These are phyloP conservation scores for Stegana nigrithorax DNA, from an alignment of 2,888 invertebrate genomes.

Conservation along the genomic window DNA sequence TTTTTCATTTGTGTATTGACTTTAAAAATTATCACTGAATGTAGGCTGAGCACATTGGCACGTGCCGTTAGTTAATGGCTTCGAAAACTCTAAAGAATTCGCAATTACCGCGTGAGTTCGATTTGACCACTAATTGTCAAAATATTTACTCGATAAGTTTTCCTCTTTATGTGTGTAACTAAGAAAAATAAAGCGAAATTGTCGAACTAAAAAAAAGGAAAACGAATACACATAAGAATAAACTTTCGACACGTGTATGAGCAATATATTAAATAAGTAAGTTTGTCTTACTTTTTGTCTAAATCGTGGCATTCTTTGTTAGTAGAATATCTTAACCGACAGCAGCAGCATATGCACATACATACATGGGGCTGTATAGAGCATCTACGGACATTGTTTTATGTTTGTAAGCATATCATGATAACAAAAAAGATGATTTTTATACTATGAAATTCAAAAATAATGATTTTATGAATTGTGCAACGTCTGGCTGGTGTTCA, in stretches of 20 bases:
- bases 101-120: slow-evolving; percentile 54
- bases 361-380: too few relatives aligned
- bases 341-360: too few relatives aligned
- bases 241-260: slow-evolving; percentile 16
- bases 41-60: slow-evolving; percentile 37
- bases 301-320: too few relatives aligned
- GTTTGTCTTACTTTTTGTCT: neutral
- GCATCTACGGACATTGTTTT: too few relatives aligned
- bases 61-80: slow-evolving; percentile 38
- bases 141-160: slow-evolving; percentile 52
- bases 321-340: too few relatives aligned
- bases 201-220: neutral
- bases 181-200: neutral
- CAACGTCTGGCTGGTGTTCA: too few relatives aligned
- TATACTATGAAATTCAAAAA: too few relatives aligned
- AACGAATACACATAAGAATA: neutral
- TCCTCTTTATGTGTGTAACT: neutral
- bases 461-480: too few relatives aligned
- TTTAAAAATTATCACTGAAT: slow-evolving; percentile 9
- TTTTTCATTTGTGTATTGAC: slow-evolving; percentile 15
- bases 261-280: slow-evolving; percentile 5
- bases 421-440: too few relatives aligned
- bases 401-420: too few relatives aligned
- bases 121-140: slow-evolving; percentile 63
- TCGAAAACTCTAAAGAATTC: slow-evolving; percentile 30